phyloP scores from a whole-genome alignment of 2,113 vertebrate species.

The Hipposideros armiger region DNA sequence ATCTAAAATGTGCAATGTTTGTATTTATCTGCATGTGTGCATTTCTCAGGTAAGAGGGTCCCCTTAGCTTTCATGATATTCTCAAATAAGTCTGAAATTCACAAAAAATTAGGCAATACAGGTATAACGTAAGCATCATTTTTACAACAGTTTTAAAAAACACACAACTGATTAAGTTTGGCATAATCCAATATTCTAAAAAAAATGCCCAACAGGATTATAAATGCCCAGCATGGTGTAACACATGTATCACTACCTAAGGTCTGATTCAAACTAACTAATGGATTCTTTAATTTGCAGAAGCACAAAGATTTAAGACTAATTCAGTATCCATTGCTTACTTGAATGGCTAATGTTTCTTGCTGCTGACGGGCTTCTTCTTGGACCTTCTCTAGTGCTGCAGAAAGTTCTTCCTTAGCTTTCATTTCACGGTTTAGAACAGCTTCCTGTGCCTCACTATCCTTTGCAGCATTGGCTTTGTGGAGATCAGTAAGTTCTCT shows the following conservation, averaged over 20 bases:
- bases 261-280: conserved; percentile 2
- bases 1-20: background rate
- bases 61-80: background rate
- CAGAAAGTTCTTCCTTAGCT: conserved; percentile 93
- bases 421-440: conserved; percentile 93
- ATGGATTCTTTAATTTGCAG: background rate
- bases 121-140: background rate
- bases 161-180: background rate
- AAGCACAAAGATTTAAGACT: background rate
- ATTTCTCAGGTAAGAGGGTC: background rate
- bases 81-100: conserved; percentile 37
- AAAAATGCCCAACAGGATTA: background rate
- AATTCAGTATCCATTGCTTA: conserved; percentile 67
- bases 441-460: conserved; percentile 94
- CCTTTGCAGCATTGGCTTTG: conserved; percentile 95
- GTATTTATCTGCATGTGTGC: background rate
- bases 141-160: background rate
- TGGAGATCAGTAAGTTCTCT: conserved; percentile 98
- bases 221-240: background rate
- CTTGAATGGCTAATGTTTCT: conserved; percentile 95
- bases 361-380: conserved; percentile 95
- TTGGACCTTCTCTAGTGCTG: conserved; percentile 93
- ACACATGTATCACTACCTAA: background rate
- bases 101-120: background rate
- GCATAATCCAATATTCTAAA: background rate